Base-by-base conservation (phyloP, 2,113 vertebrate genomes). In the Hippopotamus amphibius region DNA sequence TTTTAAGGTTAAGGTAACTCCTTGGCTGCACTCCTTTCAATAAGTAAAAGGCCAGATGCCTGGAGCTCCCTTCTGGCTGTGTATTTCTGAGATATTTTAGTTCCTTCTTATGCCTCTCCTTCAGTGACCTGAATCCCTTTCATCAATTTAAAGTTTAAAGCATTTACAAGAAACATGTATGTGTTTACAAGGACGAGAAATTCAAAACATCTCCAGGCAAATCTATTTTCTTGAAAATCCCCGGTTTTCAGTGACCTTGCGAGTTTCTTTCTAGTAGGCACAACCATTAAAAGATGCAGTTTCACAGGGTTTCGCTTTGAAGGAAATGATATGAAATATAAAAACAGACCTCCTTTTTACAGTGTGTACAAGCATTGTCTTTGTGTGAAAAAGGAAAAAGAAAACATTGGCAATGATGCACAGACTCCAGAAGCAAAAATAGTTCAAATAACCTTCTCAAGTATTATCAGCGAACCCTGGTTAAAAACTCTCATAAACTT, bases 181-280 rank as follows among this genome's bases (percentile, higher is more conserved):
- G 28, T 95, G 37, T 96, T 95, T 86, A 93, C 41, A 63, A 85
- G 41, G 24, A 80, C 79, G 61, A 86, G 61, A 95, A 88, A 86
- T 63, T 61, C 26, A 93, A 92, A 66, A 68, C 19, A 80, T 88
- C 55, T 93, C 41, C 37, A 96, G 87, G 46, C 77, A 95, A 89
- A 82, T 61, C 37, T 89, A 63, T 93, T 97, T 95, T 53, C n/a
- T 41, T 69, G 37, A 97, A 68, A 91, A 65, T 46, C 7, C 7
- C 72, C 2, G n/a, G 28, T 66, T 93, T 84, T 69, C 77, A 72
- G 46, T 88, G 53, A 81, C 43, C 33, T 88, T 0, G 0, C 26
- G 59, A 76, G 43, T 59, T 79, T 92, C 10, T 83, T 88, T 48
- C 33, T 26, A n/a, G 16, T 30, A 79, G 28, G 48, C 17, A 41